phyloP scores from a whole-genome alignment of 2,888 invertebrate genomes.

The Dasysyrphus tricinctus region DNA sequence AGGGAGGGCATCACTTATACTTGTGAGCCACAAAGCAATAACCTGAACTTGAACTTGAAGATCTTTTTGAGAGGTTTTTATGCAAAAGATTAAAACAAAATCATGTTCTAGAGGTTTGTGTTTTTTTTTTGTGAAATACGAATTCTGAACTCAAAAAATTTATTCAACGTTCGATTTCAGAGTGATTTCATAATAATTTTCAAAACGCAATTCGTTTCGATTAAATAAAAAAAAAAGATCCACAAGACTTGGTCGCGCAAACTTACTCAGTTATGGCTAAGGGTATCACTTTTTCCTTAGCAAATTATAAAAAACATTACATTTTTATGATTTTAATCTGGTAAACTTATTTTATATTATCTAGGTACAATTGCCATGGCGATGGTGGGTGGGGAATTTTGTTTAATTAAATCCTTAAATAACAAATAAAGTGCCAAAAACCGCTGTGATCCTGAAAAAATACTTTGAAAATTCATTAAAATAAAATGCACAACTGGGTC shows the following conservation, averaged over 20 bases:
- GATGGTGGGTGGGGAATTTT: no score
- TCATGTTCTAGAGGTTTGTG: neutral
- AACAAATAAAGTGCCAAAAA: no score
- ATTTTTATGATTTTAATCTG: no score
- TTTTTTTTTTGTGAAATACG: neutral
- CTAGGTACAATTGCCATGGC: no score
- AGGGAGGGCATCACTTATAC: neutral
- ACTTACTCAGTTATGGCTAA: neutral
- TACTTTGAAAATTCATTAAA: no score
- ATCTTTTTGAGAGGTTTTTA: conserved; percentile 11
- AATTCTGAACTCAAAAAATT: conserved; percentile 9
- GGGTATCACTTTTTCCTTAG: no score
- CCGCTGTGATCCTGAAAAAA: no score
- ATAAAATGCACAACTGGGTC: no score
- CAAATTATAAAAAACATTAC: no score
- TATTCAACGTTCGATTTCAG: neutral
- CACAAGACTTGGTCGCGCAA: neutral
- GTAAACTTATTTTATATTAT: no score
- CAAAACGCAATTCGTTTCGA: neutral
- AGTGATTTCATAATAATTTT: conserved; percentile 1
- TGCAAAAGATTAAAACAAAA: conserved; percentile 9
- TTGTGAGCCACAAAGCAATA: conserved; percentile 4
- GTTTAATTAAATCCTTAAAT: no score
- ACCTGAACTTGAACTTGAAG: conserved; percentile 66
- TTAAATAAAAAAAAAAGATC: neutral